A percentile compares a stretch with the other conserved stretches of the same genome.
Evolutionary conservation across 2,888 invertebrate genomes (phyloP).

Genomic region (Meloe dianella): DNA sequence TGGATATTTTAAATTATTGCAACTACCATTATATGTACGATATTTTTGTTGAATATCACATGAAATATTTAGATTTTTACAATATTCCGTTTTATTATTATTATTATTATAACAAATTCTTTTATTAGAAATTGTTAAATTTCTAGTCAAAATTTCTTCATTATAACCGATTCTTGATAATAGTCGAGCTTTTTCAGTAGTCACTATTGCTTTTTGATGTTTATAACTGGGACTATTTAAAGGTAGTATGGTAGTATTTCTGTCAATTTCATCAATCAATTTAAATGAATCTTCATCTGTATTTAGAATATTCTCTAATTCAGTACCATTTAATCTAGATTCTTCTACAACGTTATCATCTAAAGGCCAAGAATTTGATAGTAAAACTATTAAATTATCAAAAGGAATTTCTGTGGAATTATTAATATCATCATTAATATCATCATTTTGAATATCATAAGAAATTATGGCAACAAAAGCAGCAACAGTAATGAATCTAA

Average conservation of each 20-base stretch:
- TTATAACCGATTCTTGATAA: slow-evolving; percentile 72
- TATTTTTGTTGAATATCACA: slow-evolving; percentile 62
- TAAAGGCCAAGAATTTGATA: slow-evolving; percentile 40
- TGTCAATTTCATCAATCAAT: slow-evolving; percentile 65
- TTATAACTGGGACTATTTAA: slow-evolving; percentile 69
- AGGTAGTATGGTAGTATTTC: slow-evolving; percentile 60
- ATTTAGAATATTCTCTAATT: slow-evolving; percentile 45
- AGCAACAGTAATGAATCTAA: background rate
- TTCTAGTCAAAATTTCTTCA: slow-evolving; percentile 72
- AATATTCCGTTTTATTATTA: slow-evolving; percentile 31
- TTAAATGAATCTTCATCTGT: slow-evolving; percentile 64
- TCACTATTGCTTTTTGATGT: slow-evolving; percentile 74
- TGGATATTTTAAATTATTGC: slow-evolving; percentile 74
- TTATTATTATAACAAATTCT: slow-evolving; percentile 24
- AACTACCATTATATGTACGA: slow-evolving; percentile 74
- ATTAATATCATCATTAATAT: slow-evolving; percentile 6
- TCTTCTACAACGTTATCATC: slow-evolving; percentile 30
- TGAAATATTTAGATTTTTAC: slow-evolving; percentile 38
- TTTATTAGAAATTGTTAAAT: slow-evolving; percentile 23
- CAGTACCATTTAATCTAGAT: slow-evolving; percentile 25
- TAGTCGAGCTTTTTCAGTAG: slow-evolving; percentile 66
- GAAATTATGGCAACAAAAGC: slow-evolving; percentile 11
- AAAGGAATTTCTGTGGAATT: slow-evolving; percentile 28
- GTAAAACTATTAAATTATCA: slow-evolving; percentile 34
- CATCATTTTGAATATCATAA: background rate